Evolutionary conservation across 2,797 vertebrate genomes (phyloP), one percentile per base, ranked within the genome.

Genomic region (Dryobates pubescens): DNA sequence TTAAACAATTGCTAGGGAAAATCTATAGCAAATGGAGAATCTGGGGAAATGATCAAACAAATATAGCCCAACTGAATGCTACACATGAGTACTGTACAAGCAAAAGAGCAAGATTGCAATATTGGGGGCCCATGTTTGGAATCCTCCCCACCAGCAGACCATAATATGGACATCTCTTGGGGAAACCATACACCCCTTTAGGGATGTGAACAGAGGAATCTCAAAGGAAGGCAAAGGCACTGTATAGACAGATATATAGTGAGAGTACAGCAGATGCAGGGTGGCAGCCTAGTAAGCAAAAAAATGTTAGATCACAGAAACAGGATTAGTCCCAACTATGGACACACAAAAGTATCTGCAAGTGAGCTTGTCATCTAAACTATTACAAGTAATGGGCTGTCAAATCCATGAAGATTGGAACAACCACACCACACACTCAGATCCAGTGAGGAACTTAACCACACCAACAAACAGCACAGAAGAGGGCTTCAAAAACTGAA

Each of bases 131-230:
- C n/a, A 51, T 11, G 19, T 4, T 17, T 77, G 43, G 16, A 19
- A 19, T 58, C 41, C 19, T 70, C 17, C 30, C 10, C 38, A 72
- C 7, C 34, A 63, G 26, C 27, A 63, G 23, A 77, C 30, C 49
- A 47, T 24, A 7, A 32, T 9, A 41, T 1, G 18, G 38, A 68
- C 13, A 58, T 12, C 15, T 81, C 34, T 27, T 81, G 32, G 17
- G 71, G 3, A 13, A 74, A 84, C 17, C 0, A 2, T 24, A 10
- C 0, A 3, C 13, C 69, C 27, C 7, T 30, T 20, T 56, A 56
- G 4, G 12, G 51, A 36, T 30, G 32, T 32, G 23, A 71, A 79
- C 27, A 75, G 27, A 79, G 17, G 51, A 57, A 87, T 36, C 3
- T 54, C 22, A 81, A 7, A 57, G 23, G 32, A 23, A 51, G 41